A percentile compares a stretch with the other conserved stretches of the same genome.
phyloP scores from a whole-genome alignment of 2,797 vertebrate species.

The Artibeus lituratus region DNA sequence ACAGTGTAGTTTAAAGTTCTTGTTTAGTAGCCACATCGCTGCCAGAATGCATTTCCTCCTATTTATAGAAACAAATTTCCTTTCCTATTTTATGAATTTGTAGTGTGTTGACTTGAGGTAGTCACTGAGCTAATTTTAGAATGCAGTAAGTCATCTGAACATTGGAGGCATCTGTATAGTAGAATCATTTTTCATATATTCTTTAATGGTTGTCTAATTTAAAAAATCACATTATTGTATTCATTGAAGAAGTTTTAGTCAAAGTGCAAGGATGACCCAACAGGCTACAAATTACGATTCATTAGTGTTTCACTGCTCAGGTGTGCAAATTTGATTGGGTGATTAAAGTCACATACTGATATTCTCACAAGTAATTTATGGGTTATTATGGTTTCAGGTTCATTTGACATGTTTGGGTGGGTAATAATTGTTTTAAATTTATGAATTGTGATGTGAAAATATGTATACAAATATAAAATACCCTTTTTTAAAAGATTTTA shows the following conservation, averaged over 20 bases:
- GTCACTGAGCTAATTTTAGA: not conserved
- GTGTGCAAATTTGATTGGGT: constrained; percentile 1
- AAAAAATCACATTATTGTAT: not conserved
- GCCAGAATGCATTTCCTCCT: not conserved
- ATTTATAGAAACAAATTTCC: constrained; percentile 3
- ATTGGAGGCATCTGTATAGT: not conserved
- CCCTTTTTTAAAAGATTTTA: not conserved
- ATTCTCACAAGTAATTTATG: not conserved
- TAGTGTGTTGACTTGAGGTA: not conserved
- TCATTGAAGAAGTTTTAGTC: not conserved
- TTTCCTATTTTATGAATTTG: not conserved
- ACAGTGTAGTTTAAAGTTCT: constrained; percentile 16
- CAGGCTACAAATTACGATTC: not conserved
- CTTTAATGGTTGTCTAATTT: not conserved
- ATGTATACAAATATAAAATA: not conserved
- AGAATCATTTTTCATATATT: not conserved
- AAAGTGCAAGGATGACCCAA: not conserved
- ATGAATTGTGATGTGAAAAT: not conserved
- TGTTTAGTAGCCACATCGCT: not conserved
- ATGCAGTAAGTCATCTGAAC: not conserved
- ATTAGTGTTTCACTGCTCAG: not conserved
- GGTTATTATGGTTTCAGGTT: not conserved
- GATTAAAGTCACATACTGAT: not conserved
- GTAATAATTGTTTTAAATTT: not conserved
- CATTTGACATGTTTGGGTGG: not conserved